Percentiles rank a stretch among this genome's conserved stretches.
Conservation (phyloP, 2,113 vertebrate species). For the Symphodus melops region DNA sequence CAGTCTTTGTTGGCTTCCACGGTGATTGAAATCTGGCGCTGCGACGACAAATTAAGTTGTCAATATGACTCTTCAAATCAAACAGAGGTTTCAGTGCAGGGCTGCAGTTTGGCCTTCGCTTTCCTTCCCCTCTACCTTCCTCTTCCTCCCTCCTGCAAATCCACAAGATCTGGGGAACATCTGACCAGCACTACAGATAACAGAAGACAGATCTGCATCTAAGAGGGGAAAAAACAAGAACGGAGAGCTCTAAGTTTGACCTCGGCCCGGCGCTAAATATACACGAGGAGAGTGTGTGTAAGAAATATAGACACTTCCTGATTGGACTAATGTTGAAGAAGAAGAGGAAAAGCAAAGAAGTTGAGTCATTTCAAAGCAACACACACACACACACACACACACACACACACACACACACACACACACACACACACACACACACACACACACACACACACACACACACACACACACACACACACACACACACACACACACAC, state of each 20-base stretch:
- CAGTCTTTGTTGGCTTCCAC: neutral
- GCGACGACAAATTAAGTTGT: neutral
- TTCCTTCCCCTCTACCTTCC: conserved; percentile 26
- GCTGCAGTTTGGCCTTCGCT: no score
- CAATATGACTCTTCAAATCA: neutral
- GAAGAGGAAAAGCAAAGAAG: conserved; percentile 31
- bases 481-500: conserved; percentile 18
- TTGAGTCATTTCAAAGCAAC: conserved; percentile 12
- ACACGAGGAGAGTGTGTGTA: conserved; percentile 26
- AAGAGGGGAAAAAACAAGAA: conserved; percentile 56
- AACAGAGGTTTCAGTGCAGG: no score
- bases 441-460: conserved; percentile 13
- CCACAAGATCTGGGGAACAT: conserved; percentile 17
- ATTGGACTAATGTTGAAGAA: conserved; percentile 34
- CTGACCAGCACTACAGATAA: conserved; percentile 37
- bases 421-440: conserved; percentile 13
- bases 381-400: conserved; percentile 22
- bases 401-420: conserved; percentile 13
- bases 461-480: conserved; percentile 14
- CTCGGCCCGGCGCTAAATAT: conserved; percentile 64
- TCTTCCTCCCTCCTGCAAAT: conserved; percentile 16
- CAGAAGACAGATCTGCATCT: conserved; percentile 52
- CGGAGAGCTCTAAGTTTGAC: conserved; percentile 46
- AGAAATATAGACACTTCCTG: conserved; percentile 23
- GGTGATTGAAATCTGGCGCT: no score